Base-by-base conservation (phyloP, 2,888 invertebrate genomes). In the Platycheirus rosarum region DNA sequence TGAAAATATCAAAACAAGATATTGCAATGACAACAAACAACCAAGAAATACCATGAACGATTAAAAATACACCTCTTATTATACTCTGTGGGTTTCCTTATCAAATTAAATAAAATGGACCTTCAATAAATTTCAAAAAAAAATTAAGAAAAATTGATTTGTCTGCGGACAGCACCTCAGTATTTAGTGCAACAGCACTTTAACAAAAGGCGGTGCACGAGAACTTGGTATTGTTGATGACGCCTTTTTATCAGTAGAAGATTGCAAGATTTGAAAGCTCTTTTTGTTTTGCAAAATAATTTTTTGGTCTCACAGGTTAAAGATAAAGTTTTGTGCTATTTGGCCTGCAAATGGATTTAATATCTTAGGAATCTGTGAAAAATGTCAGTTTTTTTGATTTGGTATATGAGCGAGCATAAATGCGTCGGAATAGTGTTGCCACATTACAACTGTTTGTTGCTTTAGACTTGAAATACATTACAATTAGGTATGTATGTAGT, bases 81-180 rank as follows among this genome's bases (percentile, higher is more conserved):
- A 26, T 2, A 26, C 29, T 32, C 8, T 32, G 29, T 29, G 1
- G 2, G 14, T 16, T 49, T 49, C 29, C 32, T 53, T 53, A 53
- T 53, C 53, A 35, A 35, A 6, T 2, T n/a, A 7, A 7, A 16
- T 1, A 20, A 53, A 46, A 11, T 35, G 53, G 53, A 53, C 53
- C 18, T 13, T 35, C 18, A 32, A 32, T 32, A 8, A 35, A 13
- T 53, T 35, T 3, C 8, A 7, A 18, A 32, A 51, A 32, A 16
- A 51, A 6, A 26, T 16, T 14, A 16, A 51, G 48, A 23, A 8
- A 46, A 26, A 13, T 23, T 9, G 7, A 18, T 18, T 53, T 20
- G 13, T 20, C n/a, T 20, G 13, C 18, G 35, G 53, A n/a, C 35
- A 53, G 32, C 32, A n/a, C 6, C 16, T 13, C 13, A 35, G 14